These are phyloP conservation scores for Atlantisia rogersi DNA, from an alignment of 2,113 vertebrate genomes.

Conservation along the genomic window DNA sequence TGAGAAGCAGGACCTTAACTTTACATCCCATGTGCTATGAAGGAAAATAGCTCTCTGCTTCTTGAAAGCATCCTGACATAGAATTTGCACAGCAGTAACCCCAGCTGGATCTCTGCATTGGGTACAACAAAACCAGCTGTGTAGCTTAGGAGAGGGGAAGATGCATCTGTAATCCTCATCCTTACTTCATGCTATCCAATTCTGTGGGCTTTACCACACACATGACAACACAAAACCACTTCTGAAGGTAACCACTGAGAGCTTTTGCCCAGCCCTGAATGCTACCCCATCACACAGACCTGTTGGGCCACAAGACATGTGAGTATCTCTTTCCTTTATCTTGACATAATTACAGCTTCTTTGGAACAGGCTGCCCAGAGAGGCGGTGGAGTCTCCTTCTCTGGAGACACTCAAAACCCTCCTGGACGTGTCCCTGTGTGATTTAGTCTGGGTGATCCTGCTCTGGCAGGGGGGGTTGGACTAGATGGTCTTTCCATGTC, in stretches of 20 bases:
- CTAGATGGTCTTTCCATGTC: no score
- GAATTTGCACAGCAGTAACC: not conserved
- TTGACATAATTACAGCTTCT: not conserved
- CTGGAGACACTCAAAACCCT: no score
- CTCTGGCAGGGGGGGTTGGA: no score
- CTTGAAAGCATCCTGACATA: not conserved
- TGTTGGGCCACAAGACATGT: not conserved
- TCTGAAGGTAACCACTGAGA: not conserved
- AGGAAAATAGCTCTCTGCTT: not conserved
- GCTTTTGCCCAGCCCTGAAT: not conserved
- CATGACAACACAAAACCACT: not conserved
- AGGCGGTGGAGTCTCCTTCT: no score
- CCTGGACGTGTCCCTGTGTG: no score
- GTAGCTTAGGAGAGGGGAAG: not conserved
- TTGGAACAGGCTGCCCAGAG: no score
- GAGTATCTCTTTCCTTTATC: not conserved
- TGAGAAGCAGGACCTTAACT: not conserved
- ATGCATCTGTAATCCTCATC: not conserved
- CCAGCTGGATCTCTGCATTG: not conserved
- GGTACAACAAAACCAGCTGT: not conserved
- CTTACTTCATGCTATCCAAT: not conserved
- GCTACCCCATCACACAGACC: fast-evolving
- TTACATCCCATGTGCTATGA: not conserved
- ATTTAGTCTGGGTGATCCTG: no score
- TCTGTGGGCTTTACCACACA: not conserved